These are phyloP conservation scores for Calonectris borealis DNA, from an alignment of 2,113 vertebrate species.

Conservation along the genomic window DNA sequence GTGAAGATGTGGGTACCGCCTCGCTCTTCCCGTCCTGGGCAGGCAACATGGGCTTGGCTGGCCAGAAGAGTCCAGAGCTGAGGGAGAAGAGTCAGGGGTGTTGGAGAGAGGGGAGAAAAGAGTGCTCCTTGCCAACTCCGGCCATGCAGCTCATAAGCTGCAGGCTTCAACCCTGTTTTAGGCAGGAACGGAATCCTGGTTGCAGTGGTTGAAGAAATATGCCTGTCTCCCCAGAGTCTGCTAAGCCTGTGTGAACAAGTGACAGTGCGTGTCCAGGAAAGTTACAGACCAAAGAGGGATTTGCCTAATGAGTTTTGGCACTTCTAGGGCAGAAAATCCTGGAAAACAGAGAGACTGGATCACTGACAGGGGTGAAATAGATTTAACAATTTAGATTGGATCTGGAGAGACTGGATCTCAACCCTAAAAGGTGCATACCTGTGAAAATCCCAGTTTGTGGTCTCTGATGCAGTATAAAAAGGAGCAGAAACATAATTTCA, in stretches of 20 bases:
- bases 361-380: neutral
- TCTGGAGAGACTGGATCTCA: neutral
- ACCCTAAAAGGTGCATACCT: neutral
- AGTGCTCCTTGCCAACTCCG: neutral
- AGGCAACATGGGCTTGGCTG: neutral
- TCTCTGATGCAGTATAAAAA: neutral
- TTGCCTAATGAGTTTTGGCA: neutral
- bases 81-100: neutral
- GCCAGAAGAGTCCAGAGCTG: neutral
- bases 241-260: neutral
- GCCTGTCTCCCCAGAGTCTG: neutral
- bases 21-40: accelerated
- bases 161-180: neutral
- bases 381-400: neutral
- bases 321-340: neutral
- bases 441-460: neutral
- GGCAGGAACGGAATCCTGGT: neutral
- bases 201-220: neutral
- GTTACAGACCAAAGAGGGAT: neutral
- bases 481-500: neutral
- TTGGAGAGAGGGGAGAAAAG: neutral
- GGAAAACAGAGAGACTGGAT: neutral
- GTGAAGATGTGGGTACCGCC: neutral
- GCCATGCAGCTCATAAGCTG: neutral
- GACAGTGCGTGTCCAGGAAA: neutral